Conservation (phyloP, 2,113 vertebrate genomes). For the Melierax canorus region DNA sequence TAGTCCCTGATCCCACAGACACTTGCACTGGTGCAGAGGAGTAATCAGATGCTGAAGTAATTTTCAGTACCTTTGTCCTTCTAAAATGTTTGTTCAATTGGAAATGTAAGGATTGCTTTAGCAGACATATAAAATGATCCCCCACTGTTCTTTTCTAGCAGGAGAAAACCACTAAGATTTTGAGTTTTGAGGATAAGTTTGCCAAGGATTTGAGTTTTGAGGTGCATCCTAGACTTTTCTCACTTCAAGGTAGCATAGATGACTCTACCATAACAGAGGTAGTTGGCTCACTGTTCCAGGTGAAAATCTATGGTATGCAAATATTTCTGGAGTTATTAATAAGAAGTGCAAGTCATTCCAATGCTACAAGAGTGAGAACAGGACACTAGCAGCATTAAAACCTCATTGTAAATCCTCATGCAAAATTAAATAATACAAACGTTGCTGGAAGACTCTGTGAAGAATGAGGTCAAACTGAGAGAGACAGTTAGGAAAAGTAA, state of each 20-base stretch:
- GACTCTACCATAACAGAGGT: background rate
- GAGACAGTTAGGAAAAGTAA: background rate
- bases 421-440: background rate
- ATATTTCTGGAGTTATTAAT: background rate
- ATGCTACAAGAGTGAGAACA: background rate
- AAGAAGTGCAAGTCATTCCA: background rate
- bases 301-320: background rate
- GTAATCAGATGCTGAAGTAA: background rate
- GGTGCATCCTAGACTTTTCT: background rate
- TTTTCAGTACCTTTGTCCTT: background rate
- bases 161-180: background rate
- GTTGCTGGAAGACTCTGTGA: background rate
- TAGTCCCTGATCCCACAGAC: background rate
- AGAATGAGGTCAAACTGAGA: background rate
- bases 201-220: background rate
- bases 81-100: background rate
- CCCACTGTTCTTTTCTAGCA: background rate
- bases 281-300: background rate
- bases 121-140: background rate
- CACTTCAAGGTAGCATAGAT: background rate
- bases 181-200: background rate
- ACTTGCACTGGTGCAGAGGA: background rate
- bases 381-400: background rate
- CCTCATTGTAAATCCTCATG: background rate
- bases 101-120: background rate